Percentiles rank a stretch among this genome's conserved stretches.
Evolutionary conservation across 2,888 invertebrate species (phyloP).

Genomic region (Apotomis turbidana): DNA sequence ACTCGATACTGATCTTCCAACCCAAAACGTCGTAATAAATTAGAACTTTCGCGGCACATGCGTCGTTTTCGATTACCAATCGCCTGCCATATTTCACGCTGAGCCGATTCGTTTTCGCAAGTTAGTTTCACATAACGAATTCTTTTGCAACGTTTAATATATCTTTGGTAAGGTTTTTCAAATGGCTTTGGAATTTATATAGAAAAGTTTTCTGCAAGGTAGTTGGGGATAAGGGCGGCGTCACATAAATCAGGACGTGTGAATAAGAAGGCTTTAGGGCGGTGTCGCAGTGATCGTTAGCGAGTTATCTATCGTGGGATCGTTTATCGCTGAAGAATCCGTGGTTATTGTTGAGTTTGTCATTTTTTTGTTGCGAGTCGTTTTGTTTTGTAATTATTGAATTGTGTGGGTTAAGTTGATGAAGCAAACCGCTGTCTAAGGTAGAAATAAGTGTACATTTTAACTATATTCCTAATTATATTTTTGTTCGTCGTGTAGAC

Average conservation of each 20-base stretch:
- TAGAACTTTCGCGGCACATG: background rate
- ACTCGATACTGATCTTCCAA: background rate
- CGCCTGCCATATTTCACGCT: conserved; percentile 12
- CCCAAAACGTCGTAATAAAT: background rate
- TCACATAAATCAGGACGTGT: conserved; percentile 21
- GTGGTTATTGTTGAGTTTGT: too few relatives aligned
- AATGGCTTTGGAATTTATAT: conserved; percentile 5
- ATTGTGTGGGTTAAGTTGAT: too few relatives aligned
- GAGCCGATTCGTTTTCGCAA: conserved; percentile 13
- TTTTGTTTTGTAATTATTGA: too few relatives aligned
- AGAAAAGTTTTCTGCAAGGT: conserved; percentile 9
- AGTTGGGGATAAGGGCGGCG: conserved; percentile 10
- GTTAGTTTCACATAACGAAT: conserved; percentile 19
- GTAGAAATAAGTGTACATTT: too few relatives aligned
- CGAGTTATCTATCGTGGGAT: background rate
- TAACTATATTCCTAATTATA: too few relatives aligned
- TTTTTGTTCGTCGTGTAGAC: too few relatives aligned
- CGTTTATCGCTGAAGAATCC: conserved; percentile 3
- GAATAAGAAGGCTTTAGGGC: conserved; percentile 21
- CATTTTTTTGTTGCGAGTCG: too few relatives aligned
- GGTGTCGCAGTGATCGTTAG: conserved; percentile 5
- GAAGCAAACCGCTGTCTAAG: too few relatives aligned
- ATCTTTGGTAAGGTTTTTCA: conserved; percentile 3
- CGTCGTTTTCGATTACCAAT: background rate
- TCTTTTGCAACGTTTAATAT: conserved; percentile 16